Conservation (phyloP, 2,888 invertebrate species). For the Drosophila acutilabella region DNA sequence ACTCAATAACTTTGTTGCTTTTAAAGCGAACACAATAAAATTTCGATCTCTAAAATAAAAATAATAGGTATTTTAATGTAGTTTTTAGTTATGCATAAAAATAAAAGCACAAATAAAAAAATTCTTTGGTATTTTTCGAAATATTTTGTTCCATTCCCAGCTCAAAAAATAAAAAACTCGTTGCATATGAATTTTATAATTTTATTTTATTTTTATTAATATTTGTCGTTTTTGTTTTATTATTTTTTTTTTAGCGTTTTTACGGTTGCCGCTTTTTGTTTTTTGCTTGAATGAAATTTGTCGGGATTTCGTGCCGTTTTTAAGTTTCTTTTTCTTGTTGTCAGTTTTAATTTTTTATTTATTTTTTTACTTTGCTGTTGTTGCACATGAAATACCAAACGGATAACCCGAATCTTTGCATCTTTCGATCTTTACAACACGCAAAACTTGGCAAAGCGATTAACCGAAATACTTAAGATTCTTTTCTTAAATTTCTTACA, state of each 20-base stretch:
- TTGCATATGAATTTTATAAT: conserved; percentile 58
- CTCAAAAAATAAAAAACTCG: conserved; percentile 2
- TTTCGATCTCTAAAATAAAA: too few species aligned
- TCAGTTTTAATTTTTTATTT: conserved; percentile 18
- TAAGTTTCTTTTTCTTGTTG: conserved; percentile 20
- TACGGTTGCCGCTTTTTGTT: conserved; percentile 54
- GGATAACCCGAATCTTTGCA: conserved; percentile 19
- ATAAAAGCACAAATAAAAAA: too few species aligned
- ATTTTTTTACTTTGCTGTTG: conserved; percentile 30
- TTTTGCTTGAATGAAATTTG: conserved; percentile 64
- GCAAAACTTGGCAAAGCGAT: conserved; percentile 24
- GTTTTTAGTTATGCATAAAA: too few species aligned
- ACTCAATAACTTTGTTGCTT: too few species aligned
- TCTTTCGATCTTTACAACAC: conserved; percentile 18
- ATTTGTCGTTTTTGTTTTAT: conserved; percentile 53
- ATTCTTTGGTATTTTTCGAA: too few species aligned
- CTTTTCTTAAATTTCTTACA: conserved; percentile 29
- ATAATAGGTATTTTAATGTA: too few species aligned
- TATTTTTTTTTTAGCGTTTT: conserved; percentile 53
- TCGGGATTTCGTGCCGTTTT: conserved; percentile 48
- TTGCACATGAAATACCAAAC: conserved; percentile 46
- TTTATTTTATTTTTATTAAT: conserved; percentile 71
- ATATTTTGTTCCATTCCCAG: background rate
- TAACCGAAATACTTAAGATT: conserved; percentile 34
- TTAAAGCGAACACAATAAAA: too few species aligned